A percentile compares a stretch with the other conserved stretches of the same genome.
Evolutionary conservation across 2,888 invertebrate species (phyloP).

Genomic region (Antheraea assamensis): DNA sequence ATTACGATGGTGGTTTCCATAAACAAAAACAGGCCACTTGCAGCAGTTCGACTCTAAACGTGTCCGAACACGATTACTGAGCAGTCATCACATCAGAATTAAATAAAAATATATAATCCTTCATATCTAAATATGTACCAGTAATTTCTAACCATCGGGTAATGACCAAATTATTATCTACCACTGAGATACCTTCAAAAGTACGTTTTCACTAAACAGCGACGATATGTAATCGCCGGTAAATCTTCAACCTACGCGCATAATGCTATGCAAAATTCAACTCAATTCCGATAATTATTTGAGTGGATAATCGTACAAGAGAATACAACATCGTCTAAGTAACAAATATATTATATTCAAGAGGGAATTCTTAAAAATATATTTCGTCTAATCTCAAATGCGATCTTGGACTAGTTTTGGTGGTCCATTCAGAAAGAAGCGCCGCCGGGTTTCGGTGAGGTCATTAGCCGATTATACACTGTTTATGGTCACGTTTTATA

Average conservation of each 20-base stretch:
- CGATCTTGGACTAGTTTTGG: slow-evolving; percentile 13
- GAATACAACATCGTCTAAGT: neutral
- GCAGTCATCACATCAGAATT: no score
- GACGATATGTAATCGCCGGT: slow-evolving; percentile 2
- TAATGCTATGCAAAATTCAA: neutral
- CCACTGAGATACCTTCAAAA: neutral
- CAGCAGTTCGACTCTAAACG: no score
- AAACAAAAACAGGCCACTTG: neutral
- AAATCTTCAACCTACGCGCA: slow-evolving; percentile 2
- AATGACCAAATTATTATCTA: neutral
- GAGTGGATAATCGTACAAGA: neutral
- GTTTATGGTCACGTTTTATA: slow-evolving; percentile 5
- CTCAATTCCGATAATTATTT: neutral
- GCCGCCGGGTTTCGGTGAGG: slow-evolving; percentile 9
- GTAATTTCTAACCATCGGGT: neutral
- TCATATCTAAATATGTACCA: neutral
- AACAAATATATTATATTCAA: slow-evolving; percentile 3
- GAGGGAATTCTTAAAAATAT: slow-evolving; percentile 9
- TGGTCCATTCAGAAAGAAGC: slow-evolving; percentile 14
- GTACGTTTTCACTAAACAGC: slow-evolving; percentile 1
- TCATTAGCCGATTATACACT: slow-evolving; percentile 11
- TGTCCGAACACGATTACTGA: no score
- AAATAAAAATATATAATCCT: no score
- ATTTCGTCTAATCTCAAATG: neutral
- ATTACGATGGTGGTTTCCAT: neutral